These are phyloP conservation scores for Corydoras sp. DNA, from an alignment of 2,113 vertebrate genomes.

Conservation along the genomic window DNA sequence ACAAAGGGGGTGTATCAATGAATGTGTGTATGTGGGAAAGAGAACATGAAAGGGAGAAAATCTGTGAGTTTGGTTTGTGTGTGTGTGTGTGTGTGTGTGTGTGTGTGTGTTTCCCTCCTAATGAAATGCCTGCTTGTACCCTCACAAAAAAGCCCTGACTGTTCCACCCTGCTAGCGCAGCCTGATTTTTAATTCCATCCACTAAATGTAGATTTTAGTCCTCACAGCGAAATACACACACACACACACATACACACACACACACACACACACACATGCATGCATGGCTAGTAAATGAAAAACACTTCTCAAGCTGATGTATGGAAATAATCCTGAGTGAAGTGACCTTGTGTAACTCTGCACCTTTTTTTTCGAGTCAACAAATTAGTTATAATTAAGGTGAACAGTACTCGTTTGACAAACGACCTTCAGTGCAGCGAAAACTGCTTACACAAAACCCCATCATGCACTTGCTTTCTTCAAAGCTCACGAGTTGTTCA, in stretches of 20 bases:
- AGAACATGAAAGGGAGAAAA: too few relatives aligned
- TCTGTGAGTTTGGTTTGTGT: too few relatives aligned
- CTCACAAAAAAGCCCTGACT: background rate
- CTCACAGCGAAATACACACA: background rate
- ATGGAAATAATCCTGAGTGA: background rate
- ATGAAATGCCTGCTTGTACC: background rate
- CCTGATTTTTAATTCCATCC: background rate
- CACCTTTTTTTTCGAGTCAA: too few relatives aligned
- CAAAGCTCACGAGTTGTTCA: too few relatives aligned
- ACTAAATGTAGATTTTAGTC: background rate
- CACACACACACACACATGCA: constrained; percentile 7
- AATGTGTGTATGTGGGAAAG: too few relatives aligned
- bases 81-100: too few relatives aligned
- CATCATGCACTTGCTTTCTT: too few relatives aligned
- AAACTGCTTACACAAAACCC: too few relatives aligned
- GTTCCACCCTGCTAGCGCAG: background rate
- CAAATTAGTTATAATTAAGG: too few relatives aligned
- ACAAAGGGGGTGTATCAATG: too few relatives aligned
- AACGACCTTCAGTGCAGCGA: too few relatives aligned
- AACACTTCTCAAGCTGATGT: background rate
- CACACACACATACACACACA: constrained; percentile 5
- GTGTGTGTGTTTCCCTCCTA: background rate
- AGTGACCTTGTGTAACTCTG: background rate
- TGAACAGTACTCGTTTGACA: too few relatives aligned
- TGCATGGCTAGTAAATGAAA: background rate